phyloP scores from a whole-genome alignment of 2,797 vertebrate species.

The Taeniopygia guttata region DNA sequence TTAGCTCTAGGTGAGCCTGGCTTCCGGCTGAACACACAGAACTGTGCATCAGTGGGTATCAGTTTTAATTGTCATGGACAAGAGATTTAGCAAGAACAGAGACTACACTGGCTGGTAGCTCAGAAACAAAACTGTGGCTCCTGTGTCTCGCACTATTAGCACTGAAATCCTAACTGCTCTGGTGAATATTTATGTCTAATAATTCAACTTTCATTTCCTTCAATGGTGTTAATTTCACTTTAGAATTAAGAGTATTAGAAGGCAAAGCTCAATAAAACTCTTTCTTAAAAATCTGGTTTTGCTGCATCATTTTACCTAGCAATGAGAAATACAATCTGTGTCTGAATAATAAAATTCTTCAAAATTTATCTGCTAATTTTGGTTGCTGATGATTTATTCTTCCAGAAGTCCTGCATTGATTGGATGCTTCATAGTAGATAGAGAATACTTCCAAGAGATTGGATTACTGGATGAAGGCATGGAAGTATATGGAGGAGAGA shows the following conservation, averaged over 20 bases:
- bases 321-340: neutral
- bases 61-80: neutral
- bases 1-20: neutral
- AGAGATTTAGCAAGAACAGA: neutral
- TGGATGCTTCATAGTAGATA: constrained; percentile 96
- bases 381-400: neutral
- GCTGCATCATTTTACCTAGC: neutral
- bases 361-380: neutral
- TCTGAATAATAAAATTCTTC: neutral
- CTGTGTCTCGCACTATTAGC: neutral
- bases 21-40: neutral
- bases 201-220: neutral
- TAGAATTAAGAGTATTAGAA: neutral
- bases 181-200: neutral
- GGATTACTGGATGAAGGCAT: constrained; percentile 96
- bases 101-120: neutral
- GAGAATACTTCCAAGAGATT: constrained; percentile 97
- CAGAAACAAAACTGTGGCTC: neutral
- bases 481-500: constrained; percentile 97
- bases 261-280: neutral
- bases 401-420: constrained; percentile 95
- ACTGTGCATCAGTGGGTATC: neutral
- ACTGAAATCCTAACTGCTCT: neutral
- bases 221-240: neutral
- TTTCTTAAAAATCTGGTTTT: neutral